phyloP scores from a whole-genome alignment of 2,113 vertebrate genomes.

The Syngnathus scovelli region DNA sequence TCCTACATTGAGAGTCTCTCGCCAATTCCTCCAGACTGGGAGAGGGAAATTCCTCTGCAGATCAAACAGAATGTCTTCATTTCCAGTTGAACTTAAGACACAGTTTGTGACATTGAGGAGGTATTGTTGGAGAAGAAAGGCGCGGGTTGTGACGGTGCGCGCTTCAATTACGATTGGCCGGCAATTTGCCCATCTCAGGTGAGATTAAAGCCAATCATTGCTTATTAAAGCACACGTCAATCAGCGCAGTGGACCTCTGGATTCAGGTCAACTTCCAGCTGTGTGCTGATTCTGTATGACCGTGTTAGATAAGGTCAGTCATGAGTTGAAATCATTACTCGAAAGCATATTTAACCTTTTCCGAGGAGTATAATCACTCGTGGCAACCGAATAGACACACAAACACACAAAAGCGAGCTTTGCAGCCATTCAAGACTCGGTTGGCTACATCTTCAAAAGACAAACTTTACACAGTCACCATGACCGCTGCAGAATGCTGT shows the following conservation, averaged over 20 bases:
- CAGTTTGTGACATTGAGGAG: constrained; percentile 33
- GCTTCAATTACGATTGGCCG: constrained; percentile 31
- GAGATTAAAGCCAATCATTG: constrained; percentile 61
- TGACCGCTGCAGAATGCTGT: constrained; percentile 45
- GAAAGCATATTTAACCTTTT: constrained; percentile 22
- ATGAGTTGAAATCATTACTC: constrained; percentile 47
- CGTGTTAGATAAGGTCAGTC: constrained; percentile 45
- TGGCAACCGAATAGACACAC: constrained; percentile 26
- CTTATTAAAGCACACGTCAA: constrained; percentile 57
- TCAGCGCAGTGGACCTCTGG: constrained; percentile 46
- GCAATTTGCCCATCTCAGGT: constrained; percentile 49
- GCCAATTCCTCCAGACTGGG: constrained; percentile 48
- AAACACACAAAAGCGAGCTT: constrained; percentile 20
- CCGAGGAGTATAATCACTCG: constrained; percentile 22
- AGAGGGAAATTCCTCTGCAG: constrained; percentile 65
- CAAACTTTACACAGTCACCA: constrained; percentile 62
- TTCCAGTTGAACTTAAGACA: constrained; percentile 44
- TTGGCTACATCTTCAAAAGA: constrained; percentile 50
- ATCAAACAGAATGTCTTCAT: constrained; percentile 70
- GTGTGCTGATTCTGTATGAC: constrained; percentile 43
- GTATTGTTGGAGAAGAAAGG: constrained; percentile 31
- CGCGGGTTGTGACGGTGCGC: constrained; percentile 18
- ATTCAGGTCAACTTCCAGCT: constrained; percentile 38
- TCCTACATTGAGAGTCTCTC: constrained; percentile 54
- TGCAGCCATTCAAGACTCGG: constrained; percentile 22